Evolutionary conservation across 2,888 invertebrate species (phyloP).

Genomic region (Caenorhabditis parvicauda): DNA sequence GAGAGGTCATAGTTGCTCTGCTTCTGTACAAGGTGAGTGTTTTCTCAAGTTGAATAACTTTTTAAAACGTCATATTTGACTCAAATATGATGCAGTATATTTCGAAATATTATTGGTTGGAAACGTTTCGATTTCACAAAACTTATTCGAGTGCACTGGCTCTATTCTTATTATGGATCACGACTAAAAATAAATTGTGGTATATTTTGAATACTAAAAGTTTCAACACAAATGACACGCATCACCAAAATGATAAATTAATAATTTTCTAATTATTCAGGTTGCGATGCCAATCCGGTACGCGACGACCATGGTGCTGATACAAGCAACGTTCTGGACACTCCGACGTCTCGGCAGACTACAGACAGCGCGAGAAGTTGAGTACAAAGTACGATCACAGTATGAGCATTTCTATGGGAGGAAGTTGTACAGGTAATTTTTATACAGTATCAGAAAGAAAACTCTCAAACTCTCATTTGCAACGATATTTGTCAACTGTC

Average conservation of each 20-base stretch:
- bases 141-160: too few relatives aligned
- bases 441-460: not conserved
- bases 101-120: too few relatives aligned
- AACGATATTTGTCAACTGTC: not conserved
- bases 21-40: slow-evolving; percentile 81
- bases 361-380: slow-evolving; percentile 47
- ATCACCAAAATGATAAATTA: too few relatives aligned
- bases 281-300: slow-evolving; percentile 60
- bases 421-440: slow-evolving; percentile 27
- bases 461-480: too few relatives aligned
- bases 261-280: too few relatives aligned
- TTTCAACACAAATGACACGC: too few relatives aligned
- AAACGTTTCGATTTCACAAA: too few relatives aligned
- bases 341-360: slow-evolving; percentile 51
- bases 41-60: not conserved
- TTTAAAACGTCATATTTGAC: not conserved
- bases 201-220: too few relatives aligned
- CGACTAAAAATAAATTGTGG: too few relatives aligned
- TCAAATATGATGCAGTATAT: too few relatives aligned
- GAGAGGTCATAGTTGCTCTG: slow-evolving; percentile 84
- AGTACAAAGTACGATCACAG: slow-evolving; percentile 46
- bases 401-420: slow-evolving; percentile 41
- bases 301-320: slow-evolving; percentile 51
- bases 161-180: too few relatives aligned
- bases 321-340: slow-evolving; percentile 46